Evolutionary conservation across 64 coral and sea anemone species (phyloP).

Genomic region (Acropora yongei): DNA sequence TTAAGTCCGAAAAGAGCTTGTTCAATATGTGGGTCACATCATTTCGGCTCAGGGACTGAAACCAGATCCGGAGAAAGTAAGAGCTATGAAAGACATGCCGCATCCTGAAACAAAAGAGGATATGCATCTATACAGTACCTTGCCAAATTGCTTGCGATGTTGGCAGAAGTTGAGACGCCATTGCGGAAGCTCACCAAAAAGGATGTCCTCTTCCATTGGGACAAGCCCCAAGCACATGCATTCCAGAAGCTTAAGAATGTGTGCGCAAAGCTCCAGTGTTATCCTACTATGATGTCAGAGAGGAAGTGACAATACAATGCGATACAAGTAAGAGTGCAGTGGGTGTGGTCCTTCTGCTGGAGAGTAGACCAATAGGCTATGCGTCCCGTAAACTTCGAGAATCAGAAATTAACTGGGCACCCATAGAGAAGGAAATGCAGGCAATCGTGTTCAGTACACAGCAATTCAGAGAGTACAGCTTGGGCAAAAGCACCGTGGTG

Average conservation of each 20-base stretch:
- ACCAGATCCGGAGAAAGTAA: constrained; percentile 63
- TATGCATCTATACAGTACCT: constrained; percentile 60
- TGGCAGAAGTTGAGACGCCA: constrained; percentile 48
- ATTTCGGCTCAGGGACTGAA: constrained; percentile 58
- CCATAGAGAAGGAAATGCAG: constrained; percentile 71
- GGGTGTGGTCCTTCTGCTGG: constrained; percentile 56
- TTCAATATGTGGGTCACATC: constrained; percentile 60
- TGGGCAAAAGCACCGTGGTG: constrained; percentile 32
- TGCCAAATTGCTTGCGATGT: constrained; percentile 49
- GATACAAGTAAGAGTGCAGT: constrained; percentile 70
- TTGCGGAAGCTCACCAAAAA: constrained; percentile 34
- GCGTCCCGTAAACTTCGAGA: constrained; percentile 45
- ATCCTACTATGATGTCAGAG: constrained; percentile 59
- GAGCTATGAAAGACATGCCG: constrained; percentile 66
- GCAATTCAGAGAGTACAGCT: constrained; percentile 69
- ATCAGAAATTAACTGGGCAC: constrained; percentile 52
- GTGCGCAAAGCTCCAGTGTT: constrained; percentile 33
- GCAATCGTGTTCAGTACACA: constrained; percentile 63
- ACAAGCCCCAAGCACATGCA: constrained; percentile 57
- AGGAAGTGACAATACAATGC: constrained; percentile 48
- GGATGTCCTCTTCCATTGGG: constrained; percentile 59
- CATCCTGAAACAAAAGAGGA: constrained; percentile 58
- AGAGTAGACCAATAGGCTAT: constrained; percentile 49
- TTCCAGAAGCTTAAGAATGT: constrained; percentile 50
- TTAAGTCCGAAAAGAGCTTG: constrained; percentile 51